A percentile compares a stretch with the other conserved stretches of the same genome.
These are phyloP conservation scores for Chrysolina oricalcia DNA, from an alignment of 2,888 invertebrate species.

Conservation along the genomic window DNA sequence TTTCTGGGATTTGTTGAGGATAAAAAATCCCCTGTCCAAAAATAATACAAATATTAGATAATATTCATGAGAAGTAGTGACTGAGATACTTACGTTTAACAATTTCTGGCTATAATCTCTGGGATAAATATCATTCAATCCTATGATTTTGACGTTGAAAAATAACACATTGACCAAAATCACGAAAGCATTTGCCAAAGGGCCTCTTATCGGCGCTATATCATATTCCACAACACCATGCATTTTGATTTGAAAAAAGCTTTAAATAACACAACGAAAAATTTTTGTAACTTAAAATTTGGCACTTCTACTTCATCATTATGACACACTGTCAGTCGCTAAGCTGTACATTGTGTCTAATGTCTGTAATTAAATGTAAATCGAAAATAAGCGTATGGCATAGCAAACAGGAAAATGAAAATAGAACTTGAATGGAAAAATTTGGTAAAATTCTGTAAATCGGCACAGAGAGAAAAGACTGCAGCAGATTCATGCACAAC, in stretches of 20 bases:
- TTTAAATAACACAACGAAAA: not conserved
- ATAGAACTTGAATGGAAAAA: too few relatives aligned
- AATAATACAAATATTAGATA: too few relatives aligned
- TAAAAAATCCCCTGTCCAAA: too few relatives aligned
- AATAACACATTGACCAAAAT: constrained; percentile 61
- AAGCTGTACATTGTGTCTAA: too few relatives aligned
- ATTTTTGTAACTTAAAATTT: constrained; percentile 10
- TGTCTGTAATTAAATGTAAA: too few relatives aligned
- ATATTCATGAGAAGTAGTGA: not conserved
- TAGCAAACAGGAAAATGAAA: too few relatives aligned
- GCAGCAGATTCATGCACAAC: too few relatives aligned
- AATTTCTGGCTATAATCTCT: constrained; percentile 56
- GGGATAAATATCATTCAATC: constrained; percentile 57
- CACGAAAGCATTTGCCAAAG: constrained; percentile 60
- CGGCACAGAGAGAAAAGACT: too few relatives aligned
- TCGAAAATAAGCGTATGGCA: too few relatives aligned
- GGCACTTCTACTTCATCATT: not conserved
- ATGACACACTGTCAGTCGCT: not conserved
- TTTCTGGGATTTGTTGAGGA: too few relatives aligned
- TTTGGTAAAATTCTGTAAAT: too few relatives aligned
- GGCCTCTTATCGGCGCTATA: constrained; percentile 56
- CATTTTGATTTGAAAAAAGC: constrained; percentile 36
- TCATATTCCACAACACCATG: constrained; percentile 56
- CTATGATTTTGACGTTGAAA: constrained; percentile 58
- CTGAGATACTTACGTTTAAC: constrained; percentile 55